phyloP scores from a whole-genome alignment of 2,797 vertebrate genomes.

The Carapus acus region DNA sequence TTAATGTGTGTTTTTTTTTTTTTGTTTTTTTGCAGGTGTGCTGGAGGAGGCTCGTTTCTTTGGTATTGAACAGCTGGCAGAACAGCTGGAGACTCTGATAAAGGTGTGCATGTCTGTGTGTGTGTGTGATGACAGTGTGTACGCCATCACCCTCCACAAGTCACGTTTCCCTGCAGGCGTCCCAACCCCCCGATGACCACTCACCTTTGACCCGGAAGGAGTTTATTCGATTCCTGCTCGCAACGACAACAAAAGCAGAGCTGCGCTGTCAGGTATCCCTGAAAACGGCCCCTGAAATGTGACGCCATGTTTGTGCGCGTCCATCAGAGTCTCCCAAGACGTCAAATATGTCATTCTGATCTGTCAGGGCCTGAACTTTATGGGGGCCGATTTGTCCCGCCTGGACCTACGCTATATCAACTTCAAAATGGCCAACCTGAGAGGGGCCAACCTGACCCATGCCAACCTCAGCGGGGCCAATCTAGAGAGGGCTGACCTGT shows the following conservation, averaged over 20 bases:
- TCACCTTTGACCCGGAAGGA: constrained; percentile 87
- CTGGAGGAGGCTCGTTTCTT: constrained; percentile 93
- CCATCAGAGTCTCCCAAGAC: too few species aligned
- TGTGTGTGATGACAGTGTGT: not conserved
- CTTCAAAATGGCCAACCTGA: constrained; percentile 91
- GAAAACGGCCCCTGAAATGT: not conserved
- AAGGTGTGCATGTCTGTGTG: constrained; percentile 70
- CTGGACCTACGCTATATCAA: constrained; percentile 75
- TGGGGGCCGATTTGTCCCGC: constrained; percentile 65
- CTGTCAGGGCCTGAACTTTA: constrained; percentile 76
- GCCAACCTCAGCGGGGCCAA: constrained; percentile 88
- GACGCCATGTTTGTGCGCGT: too few species aligned
- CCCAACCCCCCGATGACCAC: constrained; percentile 85
- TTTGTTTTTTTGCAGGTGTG: too few species aligned
- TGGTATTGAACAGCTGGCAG: constrained; percentile 87
- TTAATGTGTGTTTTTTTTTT: not conserved
- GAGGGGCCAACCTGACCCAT: constrained; percentile 81
- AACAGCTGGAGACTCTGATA: constrained; percentile 85
- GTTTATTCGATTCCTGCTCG: constrained; percentile 82
- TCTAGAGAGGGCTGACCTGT: constrained; percentile 86
- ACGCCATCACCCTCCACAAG: not conserved
- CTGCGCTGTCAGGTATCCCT: constrained; percentile 85
- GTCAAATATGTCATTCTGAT: too few species aligned
- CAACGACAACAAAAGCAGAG: constrained; percentile 91
- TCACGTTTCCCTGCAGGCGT: constrained; percentile 60